Evolutionary conservation across 2,888 invertebrate species (phyloP), one percentile per base, ranked within the genome.

Genomic region (Serripes groenlandicus): DNA sequence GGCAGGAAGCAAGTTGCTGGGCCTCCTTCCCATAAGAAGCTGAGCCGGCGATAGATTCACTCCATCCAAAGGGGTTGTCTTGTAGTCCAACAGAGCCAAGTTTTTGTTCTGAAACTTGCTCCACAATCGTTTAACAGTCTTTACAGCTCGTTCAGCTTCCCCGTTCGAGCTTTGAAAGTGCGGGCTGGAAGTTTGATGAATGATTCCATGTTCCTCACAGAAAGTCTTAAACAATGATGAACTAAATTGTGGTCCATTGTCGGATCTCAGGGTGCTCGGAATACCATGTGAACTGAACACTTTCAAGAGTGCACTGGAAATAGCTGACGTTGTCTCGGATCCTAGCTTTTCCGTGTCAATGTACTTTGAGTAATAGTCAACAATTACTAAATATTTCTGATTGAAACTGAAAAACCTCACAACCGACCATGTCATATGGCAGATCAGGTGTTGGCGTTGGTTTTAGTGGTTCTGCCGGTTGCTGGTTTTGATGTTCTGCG

Each of bases 111-210:
- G 52, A 4, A 75, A 23, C 68, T 88, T 89, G 34, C 64, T 68
- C 86, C 84, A 87, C 52, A 88, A 34, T 7, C 70, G 71, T 75
- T 89, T 89, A 0, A 86, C 84, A 15, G 83, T 88, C 64, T 89
- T 87, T n/a, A 89, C 77, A 3, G 88, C 88, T 71, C 88, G 37
- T 77, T 89, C 88, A 1, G 90, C 90, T 72, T 86, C 88, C n/a
- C 86, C 86, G 70, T 88, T 88, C 5, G 79, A 73, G 34, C 75
- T 75, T 56, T 88, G 86, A 37, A 83, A 89, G 66, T 86, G 78
- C 21, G 88, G 88, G 73, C 87, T 87, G 5, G 85, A 86, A 0
- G 83, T 88, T 34, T 78, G 75, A 74, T 88, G 88, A 26, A 76
- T 54, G 26, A 90, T 87, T 34, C 75, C 81, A 30, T 75, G 78